Conservation (phyloP, 2,888 invertebrate species). For the Poecilobothrus nobilitatus region DNA sequence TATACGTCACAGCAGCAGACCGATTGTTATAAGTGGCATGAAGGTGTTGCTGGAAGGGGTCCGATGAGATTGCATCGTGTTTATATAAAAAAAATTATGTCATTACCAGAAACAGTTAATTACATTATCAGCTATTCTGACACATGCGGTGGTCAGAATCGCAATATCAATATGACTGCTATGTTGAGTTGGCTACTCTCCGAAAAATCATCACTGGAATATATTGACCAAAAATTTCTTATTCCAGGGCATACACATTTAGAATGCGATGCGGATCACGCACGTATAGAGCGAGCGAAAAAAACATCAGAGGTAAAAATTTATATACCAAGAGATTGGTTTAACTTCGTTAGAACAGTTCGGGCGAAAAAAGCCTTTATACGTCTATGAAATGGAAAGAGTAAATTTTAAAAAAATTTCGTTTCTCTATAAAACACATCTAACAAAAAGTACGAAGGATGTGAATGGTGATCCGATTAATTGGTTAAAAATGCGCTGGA, state of each 20-base stretch:
- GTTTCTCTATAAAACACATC: background rate
- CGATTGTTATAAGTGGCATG: constrained; percentile 13
- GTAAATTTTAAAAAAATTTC: too few species aligned
- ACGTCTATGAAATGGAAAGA: background rate
- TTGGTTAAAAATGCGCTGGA: background rate
- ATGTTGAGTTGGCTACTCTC: background rate
- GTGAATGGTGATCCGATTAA: background rate
- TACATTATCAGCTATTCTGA: constrained; percentile 8
- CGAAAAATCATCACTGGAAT: background rate
- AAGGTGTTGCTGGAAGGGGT: constrained; percentile 7
- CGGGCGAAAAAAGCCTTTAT: background rate
- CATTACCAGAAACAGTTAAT: background rate
- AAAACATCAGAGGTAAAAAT: background rate
- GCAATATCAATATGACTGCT: background rate
- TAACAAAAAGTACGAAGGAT: background rate
- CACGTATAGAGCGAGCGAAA: background rate
- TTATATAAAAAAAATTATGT: background rate
- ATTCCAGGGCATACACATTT: background rate
- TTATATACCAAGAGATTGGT: background rate
- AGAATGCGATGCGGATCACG: background rate
- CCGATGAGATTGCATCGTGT: constrained; percentile 11
- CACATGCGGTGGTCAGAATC: background rate
- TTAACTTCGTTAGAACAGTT: background rate
- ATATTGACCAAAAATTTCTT: constrained; percentile 8
- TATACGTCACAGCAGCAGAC: background rate